These are phyloP conservation scores for Bombycilla garrulus DNA, from an alignment of 2,113 vertebrate species.

Conservation along the genomic window DNA sequence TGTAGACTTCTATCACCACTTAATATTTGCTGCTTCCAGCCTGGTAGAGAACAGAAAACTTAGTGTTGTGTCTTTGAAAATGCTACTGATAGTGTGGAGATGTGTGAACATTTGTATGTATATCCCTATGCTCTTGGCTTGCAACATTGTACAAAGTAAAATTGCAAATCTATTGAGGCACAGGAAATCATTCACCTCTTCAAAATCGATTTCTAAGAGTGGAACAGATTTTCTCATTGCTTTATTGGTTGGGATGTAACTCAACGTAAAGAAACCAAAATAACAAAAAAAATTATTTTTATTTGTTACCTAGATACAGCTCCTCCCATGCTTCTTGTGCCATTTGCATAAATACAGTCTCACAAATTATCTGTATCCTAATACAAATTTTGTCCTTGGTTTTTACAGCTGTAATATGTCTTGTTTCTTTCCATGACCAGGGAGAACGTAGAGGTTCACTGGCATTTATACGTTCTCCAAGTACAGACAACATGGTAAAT, in stretches of 20 bases:
- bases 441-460: constrained; percentile 91
- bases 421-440: constrained; percentile 62
- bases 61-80: not conserved
- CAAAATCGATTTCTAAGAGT: not conserved
- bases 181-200: not conserved
- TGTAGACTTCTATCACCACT: not conserved
- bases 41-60: not conserved
- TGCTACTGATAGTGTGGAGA: not conserved
- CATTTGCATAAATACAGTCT: not conserved
- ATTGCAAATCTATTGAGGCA: not conserved
- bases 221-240: not conserved
- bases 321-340: not conserved
- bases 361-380: not conserved
- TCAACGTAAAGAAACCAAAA: not conserved
- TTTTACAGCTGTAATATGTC: not conserved
- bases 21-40: not conserved
- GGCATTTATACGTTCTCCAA: constrained; percentile 88
- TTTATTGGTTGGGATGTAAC: not conserved
- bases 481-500: constrained; percentile 79
- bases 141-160: not conserved
- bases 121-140: not conserved
- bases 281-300: not conserved
- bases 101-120: not conserved
- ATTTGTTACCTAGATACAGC: not conserved
- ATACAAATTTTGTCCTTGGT: not conserved